A percentile compares a stretch with the other conserved stretches of the same genome.
phyloP scores from a whole-genome alignment of 1,140 invertebrate species.

The Bombus balteatus region DNA sequence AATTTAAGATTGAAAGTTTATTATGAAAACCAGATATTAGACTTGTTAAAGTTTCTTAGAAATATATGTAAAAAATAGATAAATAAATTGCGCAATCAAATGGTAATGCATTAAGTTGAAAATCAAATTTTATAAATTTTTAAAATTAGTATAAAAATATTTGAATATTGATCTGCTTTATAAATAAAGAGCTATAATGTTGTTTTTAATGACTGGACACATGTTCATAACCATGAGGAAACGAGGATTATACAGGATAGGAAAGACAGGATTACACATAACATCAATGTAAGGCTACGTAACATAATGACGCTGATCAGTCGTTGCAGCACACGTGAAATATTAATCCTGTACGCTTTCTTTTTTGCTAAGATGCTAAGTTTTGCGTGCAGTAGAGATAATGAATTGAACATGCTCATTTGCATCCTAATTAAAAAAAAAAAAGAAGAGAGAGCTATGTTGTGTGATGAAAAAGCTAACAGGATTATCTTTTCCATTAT shows the following conservation, averaged over 20 bases:
- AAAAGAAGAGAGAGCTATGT: not conserved
- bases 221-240: not conserved
- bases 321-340: slow-evolving; percentile 82
- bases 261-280: slow-evolving; percentile 1
- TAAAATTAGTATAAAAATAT: no score
- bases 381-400: slow-evolving; percentile 44
- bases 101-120: not conserved
- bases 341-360: slow-evolving; percentile 75
- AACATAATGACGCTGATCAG: slow-evolving; percentile 80
- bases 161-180: not conserved
- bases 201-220: not conserved
- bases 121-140: not conserved
- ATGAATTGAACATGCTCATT: slow-evolving; percentile 41
- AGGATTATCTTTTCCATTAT: slow-evolving; percentile 58
- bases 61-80: not conserved
- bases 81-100: not conserved
- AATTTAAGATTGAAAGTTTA: not conserved
- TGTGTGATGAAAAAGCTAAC: slow-evolving; percentile 70
- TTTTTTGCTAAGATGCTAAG: slow-evolving; percentile 19
- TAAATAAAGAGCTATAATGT: not conserved
- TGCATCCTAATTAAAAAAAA: slow-evolving; percentile 12
- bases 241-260: not conserved
- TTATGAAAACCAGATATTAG: no score
- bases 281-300: slow-evolving; percentile 83
- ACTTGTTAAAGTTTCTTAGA: not conserved